Conservation (phyloP, 2,888 invertebrate species). For the Parasteatoda lunata region DNA sequence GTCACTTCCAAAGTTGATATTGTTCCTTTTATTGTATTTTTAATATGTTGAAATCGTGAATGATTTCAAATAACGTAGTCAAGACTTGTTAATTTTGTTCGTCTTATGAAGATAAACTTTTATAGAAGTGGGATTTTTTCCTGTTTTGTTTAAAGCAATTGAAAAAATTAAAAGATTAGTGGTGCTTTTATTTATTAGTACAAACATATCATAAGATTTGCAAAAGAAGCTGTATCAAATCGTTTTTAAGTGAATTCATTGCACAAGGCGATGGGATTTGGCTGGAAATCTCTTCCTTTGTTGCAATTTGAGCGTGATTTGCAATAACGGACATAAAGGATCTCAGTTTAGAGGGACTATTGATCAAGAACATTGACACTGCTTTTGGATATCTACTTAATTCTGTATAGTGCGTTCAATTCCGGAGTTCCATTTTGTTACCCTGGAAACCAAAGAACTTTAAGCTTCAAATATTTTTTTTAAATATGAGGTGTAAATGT, state of each 20-base stretch:
- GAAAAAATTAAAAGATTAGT: slow-evolving; percentile 23
- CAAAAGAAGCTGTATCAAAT: neutral
- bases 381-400: neutral
- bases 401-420: neutral
- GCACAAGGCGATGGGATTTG: neutral
- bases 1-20: too few relatives aligned
- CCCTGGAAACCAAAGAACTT: slow-evolving; percentile 30
- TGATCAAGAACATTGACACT: neutral
- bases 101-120: too few relatives aligned
- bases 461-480: slow-evolving; percentile 54
- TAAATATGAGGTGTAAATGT: slow-evolving; percentile 39
- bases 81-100: too few relatives aligned
- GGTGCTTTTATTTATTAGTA: slow-evolving; percentile 3
- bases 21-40: too few relatives aligned
- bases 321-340: neutral
- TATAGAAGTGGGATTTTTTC: too few relatives aligned
- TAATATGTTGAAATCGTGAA: too few relatives aligned
- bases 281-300: neutral
- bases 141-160: neutral
- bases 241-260: too few relatives aligned
- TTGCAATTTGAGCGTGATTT: neutral
- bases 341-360: too few relatives aligned
- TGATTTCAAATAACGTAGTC: too few relatives aligned
- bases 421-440: too few relatives aligned
- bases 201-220: neutral